A percentile compares a stretch with the other conserved stretches of the same genome.
Conservation (phyloP, 2,888 invertebrate genomes). For the Encarsia formosa region DNA sequence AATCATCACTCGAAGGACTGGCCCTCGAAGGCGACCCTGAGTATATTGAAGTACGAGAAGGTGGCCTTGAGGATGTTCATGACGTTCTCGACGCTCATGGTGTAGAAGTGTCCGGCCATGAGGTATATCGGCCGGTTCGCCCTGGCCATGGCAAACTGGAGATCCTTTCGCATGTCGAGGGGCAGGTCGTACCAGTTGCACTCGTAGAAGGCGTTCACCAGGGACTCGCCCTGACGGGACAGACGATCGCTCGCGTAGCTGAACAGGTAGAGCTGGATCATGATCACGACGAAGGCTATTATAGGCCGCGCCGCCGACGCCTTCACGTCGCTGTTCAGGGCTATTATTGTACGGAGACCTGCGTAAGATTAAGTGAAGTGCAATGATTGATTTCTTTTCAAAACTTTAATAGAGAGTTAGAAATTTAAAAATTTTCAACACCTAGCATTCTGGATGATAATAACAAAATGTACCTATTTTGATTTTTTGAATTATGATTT, state of each 20-base stretch:
- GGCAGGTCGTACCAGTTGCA: conserved; percentile 35
- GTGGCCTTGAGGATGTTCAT: conserved; percentile 25
- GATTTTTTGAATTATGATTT: too few relatives aligned
- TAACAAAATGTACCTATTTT: too few relatives aligned
- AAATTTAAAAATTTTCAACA: too few relatives aligned
- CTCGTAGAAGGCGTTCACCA: conserved; percentile 31
- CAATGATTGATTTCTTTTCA: too few relatives aligned
- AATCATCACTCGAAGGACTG: background rate
- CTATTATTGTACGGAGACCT: conserved; percentile 34
- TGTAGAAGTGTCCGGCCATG: conserved; percentile 25
- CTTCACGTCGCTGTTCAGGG: conserved; percentile 24
- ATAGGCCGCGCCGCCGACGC: conserved; percentile 27
- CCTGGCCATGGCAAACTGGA: conserved; percentile 35
- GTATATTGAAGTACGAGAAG: conserved; percentile 24
- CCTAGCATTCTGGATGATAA: too few relatives aligned
- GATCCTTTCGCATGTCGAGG: conserved; percentile 27
- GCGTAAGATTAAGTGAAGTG: background rate
- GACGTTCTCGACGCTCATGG: conserved; percentile 24
- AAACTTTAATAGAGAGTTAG: too few relatives aligned
- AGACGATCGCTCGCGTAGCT: conserved; percentile 36
- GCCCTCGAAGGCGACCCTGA: conserved; percentile 22
- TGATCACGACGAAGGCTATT: conserved; percentile 28
- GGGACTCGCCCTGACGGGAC: conserved; percentile 30
- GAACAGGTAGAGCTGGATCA: conserved; percentile 33
- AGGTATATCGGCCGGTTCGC: conserved; percentile 24